phyloP scores from a whole-genome alignment of 2,797 vertebrate species.

The Echiichthys vipera region DNA sequence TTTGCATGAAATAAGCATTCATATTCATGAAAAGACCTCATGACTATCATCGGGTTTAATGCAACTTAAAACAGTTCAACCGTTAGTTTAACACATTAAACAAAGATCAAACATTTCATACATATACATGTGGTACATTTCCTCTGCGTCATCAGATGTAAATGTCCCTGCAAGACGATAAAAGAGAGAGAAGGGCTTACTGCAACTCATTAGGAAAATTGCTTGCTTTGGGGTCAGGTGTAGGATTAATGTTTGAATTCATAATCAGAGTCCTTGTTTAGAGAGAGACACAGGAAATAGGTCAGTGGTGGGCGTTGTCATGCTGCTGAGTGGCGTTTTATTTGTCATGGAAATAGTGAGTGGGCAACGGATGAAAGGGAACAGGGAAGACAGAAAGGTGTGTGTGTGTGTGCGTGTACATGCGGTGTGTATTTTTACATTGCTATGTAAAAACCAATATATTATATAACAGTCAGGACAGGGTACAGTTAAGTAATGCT shows the following conservation, averaged over 20 bases:
- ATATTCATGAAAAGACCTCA: no score
- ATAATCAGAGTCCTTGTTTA: slow-evolving; percentile 23
- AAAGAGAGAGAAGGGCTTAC: neutral
- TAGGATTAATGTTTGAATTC: slow-evolving; percentile 43
- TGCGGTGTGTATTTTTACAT: no score
- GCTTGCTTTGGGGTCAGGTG: slow-evolving; percentile 27
- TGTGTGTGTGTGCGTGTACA: slow-evolving; percentile 8
- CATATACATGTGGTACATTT: no score
- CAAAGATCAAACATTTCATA: no score
- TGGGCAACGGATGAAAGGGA: slow-evolving; percentile 55
- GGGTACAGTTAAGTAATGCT: neutral
- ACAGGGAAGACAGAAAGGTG: slow-evolving; percentile 27
- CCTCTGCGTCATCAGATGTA: neutral
- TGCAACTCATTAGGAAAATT: slow-evolving; percentile 21
- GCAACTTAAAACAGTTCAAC: no score
- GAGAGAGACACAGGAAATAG: slow-evolving; percentile 38
- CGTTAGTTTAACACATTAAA: no score
- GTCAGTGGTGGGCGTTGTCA: slow-evolving; percentile 61
- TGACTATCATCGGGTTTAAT: no score
- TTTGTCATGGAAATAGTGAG: slow-evolving; percentile 72
- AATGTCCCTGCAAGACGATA: neutral
- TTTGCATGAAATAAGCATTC: no score
- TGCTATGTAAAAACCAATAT: neutral
- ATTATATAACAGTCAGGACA: slow-evolving; percentile 3
- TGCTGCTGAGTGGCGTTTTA: slow-evolving; percentile 51